Evolutionary conservation across 2,797 vertebrate genomes (phyloP).

Genomic region (Chiroxiphia lanceolata): DNA sequence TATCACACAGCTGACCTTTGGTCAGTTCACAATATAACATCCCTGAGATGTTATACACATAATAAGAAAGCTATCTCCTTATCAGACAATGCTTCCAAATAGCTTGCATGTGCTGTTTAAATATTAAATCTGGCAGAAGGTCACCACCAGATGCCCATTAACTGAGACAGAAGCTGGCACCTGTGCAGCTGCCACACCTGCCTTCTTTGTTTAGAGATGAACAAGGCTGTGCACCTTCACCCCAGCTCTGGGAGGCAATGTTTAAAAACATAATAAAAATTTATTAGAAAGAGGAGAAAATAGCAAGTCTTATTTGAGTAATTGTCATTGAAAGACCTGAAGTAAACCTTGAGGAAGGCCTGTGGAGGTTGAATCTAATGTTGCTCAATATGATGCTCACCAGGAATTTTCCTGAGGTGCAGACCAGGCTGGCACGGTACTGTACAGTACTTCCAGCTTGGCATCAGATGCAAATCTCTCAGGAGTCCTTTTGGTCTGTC

Average conservation of each 20-base stretch:
- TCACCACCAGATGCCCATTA: neutral
- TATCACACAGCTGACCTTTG: neutral
- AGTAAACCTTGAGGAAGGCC: neutral
- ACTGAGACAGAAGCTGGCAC: neutral
- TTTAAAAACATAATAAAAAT: neutral
- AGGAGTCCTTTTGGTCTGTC: neutral
- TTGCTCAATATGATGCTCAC: neutral
- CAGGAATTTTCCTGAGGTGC: neutral
- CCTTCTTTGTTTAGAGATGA: neutral
- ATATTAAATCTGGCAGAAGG: neutral
- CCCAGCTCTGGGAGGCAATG: neutral
- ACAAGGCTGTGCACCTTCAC: neutral
- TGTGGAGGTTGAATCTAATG: neutral
- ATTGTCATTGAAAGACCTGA: neutral
- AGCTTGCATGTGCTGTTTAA: neutral
- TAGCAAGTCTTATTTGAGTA: neutral
- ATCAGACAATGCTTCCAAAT: neutral
- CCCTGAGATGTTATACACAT: neutral
- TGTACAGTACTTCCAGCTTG: neutral
- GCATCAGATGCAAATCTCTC: neutral
- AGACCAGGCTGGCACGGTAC: neutral
- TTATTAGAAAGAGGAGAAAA: neutral
- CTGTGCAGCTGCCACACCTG: neutral
- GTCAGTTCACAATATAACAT: neutral
- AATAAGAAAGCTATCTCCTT: fast-evolving